Base-by-base conservation (phyloP, 2,113 vertebrate genomes). In the Ageneiosus marmoratus region DNA sequence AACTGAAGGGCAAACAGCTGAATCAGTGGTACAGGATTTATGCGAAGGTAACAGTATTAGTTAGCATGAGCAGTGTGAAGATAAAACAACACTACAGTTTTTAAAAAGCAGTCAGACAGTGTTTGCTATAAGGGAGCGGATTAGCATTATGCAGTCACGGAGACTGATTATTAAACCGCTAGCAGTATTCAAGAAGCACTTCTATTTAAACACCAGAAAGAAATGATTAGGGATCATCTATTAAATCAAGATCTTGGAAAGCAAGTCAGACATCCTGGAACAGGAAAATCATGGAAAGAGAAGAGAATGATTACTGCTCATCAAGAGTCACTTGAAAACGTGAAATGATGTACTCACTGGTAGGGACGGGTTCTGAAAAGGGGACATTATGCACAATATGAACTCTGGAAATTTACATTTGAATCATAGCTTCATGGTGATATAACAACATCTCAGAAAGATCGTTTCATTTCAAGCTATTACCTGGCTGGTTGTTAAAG, bases 401-500 rank as follows among this genome's bases (percentile, higher is more conserved):
- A 89, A 87, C 77, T 18, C 5, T 18, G 22, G 20, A n/a, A 46
- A 8, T 44, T n/a, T 2, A 16, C 12, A 56, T 16, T 9, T 29
- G 5, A 16, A 18, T 2, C 37, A 46, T 6, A n/a, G 51, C 16
- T 22, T 22, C 5, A 27, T 29, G 13, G 24, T 32, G 58, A 48
- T 46, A 48, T 44, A 29, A 15, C 9, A 27, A 8, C 69, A 48
- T 73, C 70, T 27, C n/a, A 4, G 0, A 27, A 32, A 75, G 8
- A 32, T 74, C 13, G 0, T 74, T 72, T 11, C 0, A 58, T 13
- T 41, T 5, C 13, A n/a, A 32, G 29, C 3, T 48, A 93, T 89
- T 89, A 98, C 97, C 98, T 51, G 98, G 97, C 80, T 97, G 96
- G 87, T 97, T 95, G 88, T 94, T 99, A 90, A 99, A 99, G 91